These are phyloP conservation scores for Xestia c-nigrum DNA, from an alignment of 2,888 invertebrate genomes.

Conservation along the genomic window DNA sequence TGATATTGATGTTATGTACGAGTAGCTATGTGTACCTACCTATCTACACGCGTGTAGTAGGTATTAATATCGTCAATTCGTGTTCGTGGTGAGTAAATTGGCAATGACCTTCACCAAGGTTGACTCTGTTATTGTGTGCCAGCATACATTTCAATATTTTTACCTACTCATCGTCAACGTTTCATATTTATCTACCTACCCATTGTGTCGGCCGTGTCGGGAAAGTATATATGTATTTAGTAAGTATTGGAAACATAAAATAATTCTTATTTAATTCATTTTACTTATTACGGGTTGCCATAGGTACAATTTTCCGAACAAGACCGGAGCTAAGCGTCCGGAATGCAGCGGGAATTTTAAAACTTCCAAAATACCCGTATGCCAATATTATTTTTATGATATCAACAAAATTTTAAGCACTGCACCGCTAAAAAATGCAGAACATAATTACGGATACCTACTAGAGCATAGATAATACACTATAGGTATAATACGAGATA, in stretches of 20 bases:
- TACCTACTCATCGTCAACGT: slow-evolving; percentile 16
- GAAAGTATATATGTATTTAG: slow-evolving; percentile 11
- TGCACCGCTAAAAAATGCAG: too few species aligned
- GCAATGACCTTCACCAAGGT: slow-evolving; percentile 53
- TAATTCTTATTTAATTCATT: not conserved
- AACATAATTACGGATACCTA: too few species aligned
- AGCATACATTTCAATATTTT: slow-evolving; percentile 46
- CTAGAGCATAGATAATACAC: too few species aligned
- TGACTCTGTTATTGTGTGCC: slow-evolving; percentile 21
- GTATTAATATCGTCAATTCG: not conserved
- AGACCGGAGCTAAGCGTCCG: not conserved
- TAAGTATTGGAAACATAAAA: not conserved
- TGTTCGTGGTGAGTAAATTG: slow-evolving; percentile 19
- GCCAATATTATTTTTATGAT: too few species aligned
- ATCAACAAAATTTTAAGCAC: too few species aligned
- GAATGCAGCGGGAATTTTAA: not conserved
- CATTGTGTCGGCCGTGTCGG: not conserved
- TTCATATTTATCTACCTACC: slow-evolving; percentile 20
- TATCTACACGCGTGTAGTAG: not conserved
- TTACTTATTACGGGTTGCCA: not conserved
- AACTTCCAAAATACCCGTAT: too few species aligned
- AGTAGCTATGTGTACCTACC: not conserved
- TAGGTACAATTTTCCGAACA: not conserved
- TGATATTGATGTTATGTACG: slow-evolving; percentile 26
- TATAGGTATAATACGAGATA: too few species aligned